phyloP scores from a whole-genome alignment of 2,888 invertebrate genomes.

The Nyleta sp. region DNA sequence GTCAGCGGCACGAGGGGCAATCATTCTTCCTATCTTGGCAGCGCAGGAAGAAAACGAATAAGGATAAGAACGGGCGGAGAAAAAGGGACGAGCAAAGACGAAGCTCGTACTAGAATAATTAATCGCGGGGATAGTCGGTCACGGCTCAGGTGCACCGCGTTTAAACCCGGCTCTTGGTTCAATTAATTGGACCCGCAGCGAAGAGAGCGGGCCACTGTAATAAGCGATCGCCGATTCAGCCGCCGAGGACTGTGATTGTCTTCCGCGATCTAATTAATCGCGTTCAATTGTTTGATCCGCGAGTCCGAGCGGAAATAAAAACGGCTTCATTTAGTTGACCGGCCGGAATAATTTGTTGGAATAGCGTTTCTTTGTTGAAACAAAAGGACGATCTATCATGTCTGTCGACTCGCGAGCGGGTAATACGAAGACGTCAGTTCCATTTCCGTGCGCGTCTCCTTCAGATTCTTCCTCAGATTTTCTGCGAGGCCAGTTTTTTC shows the following conservation, averaged over 20 bases:
- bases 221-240: constrained; percentile 11
- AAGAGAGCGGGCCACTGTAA: constrained; percentile 32
- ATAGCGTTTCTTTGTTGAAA: constrained; percentile 47
- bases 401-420: constrained; percentile 42
- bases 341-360: constrained; percentile 33
- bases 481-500: constrained; percentile 19
- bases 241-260: constrained; percentile 21
- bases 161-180: constrained; percentile 13
- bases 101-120: constrained; percentile 59
- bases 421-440: constrained; percentile 56
- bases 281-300: background rate
- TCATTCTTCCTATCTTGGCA: constrained; percentile 38
- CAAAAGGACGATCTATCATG: constrained; percentile 59
- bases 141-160: constrained; percentile 60
- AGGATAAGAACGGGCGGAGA: background rate
- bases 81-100: constrained; percentile 4
- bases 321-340: constrained; percentile 29
- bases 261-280: constrained; percentile 35
- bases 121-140: constrained; percentile 60
- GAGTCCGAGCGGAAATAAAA: constrained; percentile 15
- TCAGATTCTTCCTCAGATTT: constrained; percentile 49
- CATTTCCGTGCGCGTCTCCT: constrained; percentile 54
- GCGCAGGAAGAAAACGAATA: constrained; percentile 18
- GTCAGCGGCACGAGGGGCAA: constrained; percentile 36
- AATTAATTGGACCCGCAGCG: constrained; percentile 59